Evolutionary conservation across 1,140 invertebrate genomes (phyloP), one percentile per base, ranked within the genome.

Genomic region (Streblospio benedicti): DNA sequence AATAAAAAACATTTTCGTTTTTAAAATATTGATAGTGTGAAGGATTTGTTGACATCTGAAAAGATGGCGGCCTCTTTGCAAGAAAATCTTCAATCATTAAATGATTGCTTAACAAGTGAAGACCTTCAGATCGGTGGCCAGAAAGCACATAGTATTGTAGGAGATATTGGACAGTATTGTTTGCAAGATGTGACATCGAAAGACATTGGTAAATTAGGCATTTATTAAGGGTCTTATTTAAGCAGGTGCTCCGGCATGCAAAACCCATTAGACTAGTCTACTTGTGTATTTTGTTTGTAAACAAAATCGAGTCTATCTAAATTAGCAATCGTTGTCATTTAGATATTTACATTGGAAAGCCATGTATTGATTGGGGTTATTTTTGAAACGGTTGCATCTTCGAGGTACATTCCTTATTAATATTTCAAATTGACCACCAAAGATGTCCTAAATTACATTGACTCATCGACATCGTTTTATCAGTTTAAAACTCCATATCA

Each of bases 161-260:
- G 63, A 30, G 67, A 72, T 56, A 63, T 74, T n/a, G 59, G 57
- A 41, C 72, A 68, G 27, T 61, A 69, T 25, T 70, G 67, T 52
- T 52, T 67, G 20, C 61, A 74, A 31, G 70, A 73, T 58, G 54
- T 68, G 2, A 60, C 62, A 27, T 65, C 67, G 25, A 71, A 72
- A 59, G 67, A 70, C 16, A 65, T 64, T 53, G 70, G 70, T 72
- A 63, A 32, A 43, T 59, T 56, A 33, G n/a, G 54, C 23, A 23
- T 43, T 23, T 59, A 12, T 50, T 47, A 28, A 44, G 18, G 0
- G 20, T 53, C 16, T 35, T 30, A 25, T 3, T 20, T 30, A 2
- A 14, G 30, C 23, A 20, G 31, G 16, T n/a, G n/a, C n/a, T n/a
- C n/a, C 20, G 35, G 5, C 28, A 20, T 23, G 9, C 25, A 35